A percentile compares a stretch with the other conserved stretches of the same genome.
Conservation (phyloP, 2,113 vertebrate species). For the Heterochromis multidens region DNA sequence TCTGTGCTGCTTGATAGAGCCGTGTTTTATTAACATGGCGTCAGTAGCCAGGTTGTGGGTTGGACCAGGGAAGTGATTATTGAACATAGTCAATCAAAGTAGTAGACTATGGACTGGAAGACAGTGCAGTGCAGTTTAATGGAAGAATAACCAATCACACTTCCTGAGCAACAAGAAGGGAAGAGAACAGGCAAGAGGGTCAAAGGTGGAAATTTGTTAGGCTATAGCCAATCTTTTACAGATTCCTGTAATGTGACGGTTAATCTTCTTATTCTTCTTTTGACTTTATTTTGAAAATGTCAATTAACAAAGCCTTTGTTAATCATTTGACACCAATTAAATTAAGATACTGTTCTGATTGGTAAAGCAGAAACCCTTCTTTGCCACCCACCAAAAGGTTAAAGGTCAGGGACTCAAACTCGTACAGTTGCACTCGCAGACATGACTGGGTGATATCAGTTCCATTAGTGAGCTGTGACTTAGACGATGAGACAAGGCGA, state of each 20-base stretch:
- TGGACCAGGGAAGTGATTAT: neutral
- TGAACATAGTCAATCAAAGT: neutral
- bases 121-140: neutral
- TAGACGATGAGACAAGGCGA: neutral
- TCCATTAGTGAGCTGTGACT: neutral
- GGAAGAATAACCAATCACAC: neutral
- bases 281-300: neutral
- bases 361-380: neutral
- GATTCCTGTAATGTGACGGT: neutral
- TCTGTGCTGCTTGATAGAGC: neutral
- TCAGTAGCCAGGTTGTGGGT: conserved; percentile 8
- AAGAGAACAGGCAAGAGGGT: neutral
- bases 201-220: neutral
- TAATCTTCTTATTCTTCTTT: neutral
- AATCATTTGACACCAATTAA: neutral
- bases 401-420: neutral
- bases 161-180: neutral
- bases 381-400: neutral
- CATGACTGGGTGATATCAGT: neutral
- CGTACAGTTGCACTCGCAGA: neutral
- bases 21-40: conserved; percentile 53
- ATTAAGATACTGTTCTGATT: neutral
- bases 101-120: neutral
- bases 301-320: neutral
- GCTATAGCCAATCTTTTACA: neutral